Percentiles rank a stretch among this genome's conserved stretches.
Conservation (phyloP, 2,113 vertebrate genomes). For the Elgaria multicarinata region DNA sequence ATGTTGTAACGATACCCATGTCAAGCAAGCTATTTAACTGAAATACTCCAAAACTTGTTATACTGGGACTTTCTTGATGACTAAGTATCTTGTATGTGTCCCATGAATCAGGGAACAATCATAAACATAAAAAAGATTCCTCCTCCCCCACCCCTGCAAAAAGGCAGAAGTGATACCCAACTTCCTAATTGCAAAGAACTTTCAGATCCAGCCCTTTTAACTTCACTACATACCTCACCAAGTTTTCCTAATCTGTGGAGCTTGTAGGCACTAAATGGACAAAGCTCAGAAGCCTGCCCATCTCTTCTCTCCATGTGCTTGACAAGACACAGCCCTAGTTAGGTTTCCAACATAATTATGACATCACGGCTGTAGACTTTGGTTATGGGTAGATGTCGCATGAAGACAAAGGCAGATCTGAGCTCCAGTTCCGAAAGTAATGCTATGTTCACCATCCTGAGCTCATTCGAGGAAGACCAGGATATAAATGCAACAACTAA, state of each 20-base stretch:
- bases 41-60: slow-evolving; percentile 45
- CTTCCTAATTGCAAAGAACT: not conserved
- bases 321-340: not conserved
- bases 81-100: not conserved
- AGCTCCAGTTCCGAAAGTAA: not conserved
- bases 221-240: not conserved
- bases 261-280: not conserved
- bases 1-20: slow-evolving; percentile 71
- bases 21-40: slow-evolving; percentile 24
- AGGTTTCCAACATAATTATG: not conserved
- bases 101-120: not conserved
- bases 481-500: not conserved
- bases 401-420: not conserved
- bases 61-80: slow-evolving; percentile 49
- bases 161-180: not conserved
- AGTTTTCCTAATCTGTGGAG: not conserved
- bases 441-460: not conserved
- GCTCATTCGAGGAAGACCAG: not conserved
- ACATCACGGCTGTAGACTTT: not conserved
- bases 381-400: not conserved
- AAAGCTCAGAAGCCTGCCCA: not conserved
- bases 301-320: not conserved
- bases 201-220: not conserved
- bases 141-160: too few relatives aligned
- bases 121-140: not conserved